Evolutionary conservation across 2,797 vertebrate genomes (phyloP), one percentile per base, ranked within the genome.

Genomic region (Bothrops alternatus): DNA sequence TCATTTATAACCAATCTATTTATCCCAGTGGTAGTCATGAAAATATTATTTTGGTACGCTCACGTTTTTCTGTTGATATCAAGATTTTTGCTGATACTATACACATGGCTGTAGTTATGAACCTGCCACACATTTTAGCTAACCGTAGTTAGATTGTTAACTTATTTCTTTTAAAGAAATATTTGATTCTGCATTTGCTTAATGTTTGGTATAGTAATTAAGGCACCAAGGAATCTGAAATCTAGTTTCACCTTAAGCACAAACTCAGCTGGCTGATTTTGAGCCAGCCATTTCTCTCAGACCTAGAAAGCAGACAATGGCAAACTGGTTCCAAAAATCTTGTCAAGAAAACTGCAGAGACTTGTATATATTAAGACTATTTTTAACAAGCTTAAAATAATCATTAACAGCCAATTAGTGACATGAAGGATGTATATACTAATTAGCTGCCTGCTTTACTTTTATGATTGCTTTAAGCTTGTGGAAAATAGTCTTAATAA

Each of bases 1-100:
- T 23, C 90, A 93, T 50, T 6, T 78, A 93, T 93, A 56, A 26
- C 13, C 86, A 73, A 90, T 93, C 57, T 87, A 3, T 90, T 3
- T 3, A 0, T 87, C 42, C 89, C 93, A 28, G 55, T 37, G 94
- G 91, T 90, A 16, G 42, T 94, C 65, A 86, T 93, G 91, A 95
- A 93, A 95, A 90, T 50, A 78, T 37, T 90, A 8, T 86, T 91
- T 50, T 93, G 92, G 93, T 61, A 82, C 37, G 57, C 42, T 82
- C 57, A 8, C 0, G 0, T 55, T 88, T 93, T 90, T 23, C 90
- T 73, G 90, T 50, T 92, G 88, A 95, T 88, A 93, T 25, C 91
- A 11, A 57, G 50, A 65, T 63, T 65, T 88, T 65, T 88, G 60
- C 32, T 85, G 86, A 63, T 90, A 37, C 23, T 56, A 88, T 50